Base-by-base conservation (phyloP, 1,140 invertebrate genomes). In the Schlechtendalia chinensis region DNA sequence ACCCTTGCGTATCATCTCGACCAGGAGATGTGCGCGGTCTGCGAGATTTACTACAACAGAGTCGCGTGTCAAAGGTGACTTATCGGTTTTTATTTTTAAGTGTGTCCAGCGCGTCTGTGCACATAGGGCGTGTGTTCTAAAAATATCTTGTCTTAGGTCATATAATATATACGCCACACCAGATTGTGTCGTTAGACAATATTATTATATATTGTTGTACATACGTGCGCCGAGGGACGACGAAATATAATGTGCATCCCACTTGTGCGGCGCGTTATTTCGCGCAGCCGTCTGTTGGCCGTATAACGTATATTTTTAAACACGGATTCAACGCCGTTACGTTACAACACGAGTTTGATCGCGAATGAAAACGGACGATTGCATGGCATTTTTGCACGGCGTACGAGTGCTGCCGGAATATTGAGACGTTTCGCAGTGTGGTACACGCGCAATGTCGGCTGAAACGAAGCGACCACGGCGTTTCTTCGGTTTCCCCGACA, bases 51-150 rank as follows among this genome's bases (percentile, higher is more conserved):
- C n/a, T n/a, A n/a, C n/a, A n/a, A n/a, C n/a, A 11, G 10, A 53
- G 69, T 71, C 1, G 47, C 45, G 24, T 71, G 69, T 71, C 69
- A 71, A 71, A 71, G 69, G 69, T 53, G 69, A 71, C 27, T 71
- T 71, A 71, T 53, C 16, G 69, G 29, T 53, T 53, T 71, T 71
- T 71, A 71, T 71, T 71, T 71, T 53, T 53, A 71, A 71, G 47
- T 53, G 47, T 53, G 69, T 27, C 69, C 16, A 17, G 47, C 16
- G 69, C 16, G 69, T 71, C 69, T 71, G 32, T 8, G 32, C 32
- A 8, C 32, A 39, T 39, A 39, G 47, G 24, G 47, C 3, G 19
- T 71, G 19, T 71, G 24, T 53, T 53, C 69, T 71, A 71, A 71
- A 71, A 71, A 71, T 71, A 71, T 71, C 69, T 47, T 24, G 39